Evolutionary conservation across 1,140 invertebrate genomes (phyloP).

Genomic region (Microplitis mediator): DNA sequence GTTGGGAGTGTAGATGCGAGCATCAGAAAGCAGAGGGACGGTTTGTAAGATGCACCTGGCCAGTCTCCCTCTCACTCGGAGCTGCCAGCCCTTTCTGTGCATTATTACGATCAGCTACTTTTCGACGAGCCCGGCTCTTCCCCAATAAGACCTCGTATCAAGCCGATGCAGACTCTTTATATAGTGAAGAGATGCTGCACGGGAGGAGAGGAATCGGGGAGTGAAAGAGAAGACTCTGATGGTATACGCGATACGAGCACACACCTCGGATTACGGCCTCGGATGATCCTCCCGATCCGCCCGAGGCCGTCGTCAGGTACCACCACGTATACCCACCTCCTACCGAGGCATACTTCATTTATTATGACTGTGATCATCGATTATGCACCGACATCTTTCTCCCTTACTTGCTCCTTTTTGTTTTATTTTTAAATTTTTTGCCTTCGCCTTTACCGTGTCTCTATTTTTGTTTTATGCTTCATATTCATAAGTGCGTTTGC

Average conservation of each 20-base stretch:
- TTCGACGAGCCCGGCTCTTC: conserved; percentile 13
- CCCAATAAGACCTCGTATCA: neutral
- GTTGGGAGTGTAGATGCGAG: neutral
- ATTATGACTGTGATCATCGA: conserved; percentile 63
- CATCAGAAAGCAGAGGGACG: neutral
- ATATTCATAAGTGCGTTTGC: too few species aligned
- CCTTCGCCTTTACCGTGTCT: neutral
- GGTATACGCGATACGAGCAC: conserved; percentile 61
- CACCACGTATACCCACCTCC: conserved; percentile 37
- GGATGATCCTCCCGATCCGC: conserved; percentile 57
- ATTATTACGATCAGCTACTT: conserved; percentile 24
- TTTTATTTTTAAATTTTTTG: conserved; percentile 23
- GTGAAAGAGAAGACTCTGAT: conserved; percentile 51
- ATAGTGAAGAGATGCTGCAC: conserved; percentile 21
- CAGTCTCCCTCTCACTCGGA: conserved; percentile 15
- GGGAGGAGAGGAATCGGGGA: neutral
- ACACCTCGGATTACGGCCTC: conserved; percentile 58
- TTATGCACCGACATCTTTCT: conserved; percentile 55
- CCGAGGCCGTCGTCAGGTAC: conserved; percentile 58
- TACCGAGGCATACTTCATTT: conserved; percentile 60
- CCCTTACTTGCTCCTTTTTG: conserved; percentile 22
- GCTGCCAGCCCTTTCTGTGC: conserved; percentile 23
- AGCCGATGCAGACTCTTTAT: neutral
- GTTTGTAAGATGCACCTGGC: conserved; percentile 31
- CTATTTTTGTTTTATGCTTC: too few species aligned